Evolutionary conservation across 2,888 invertebrate genomes (phyloP).

Genomic region (Tortricodes alternella): DNA sequence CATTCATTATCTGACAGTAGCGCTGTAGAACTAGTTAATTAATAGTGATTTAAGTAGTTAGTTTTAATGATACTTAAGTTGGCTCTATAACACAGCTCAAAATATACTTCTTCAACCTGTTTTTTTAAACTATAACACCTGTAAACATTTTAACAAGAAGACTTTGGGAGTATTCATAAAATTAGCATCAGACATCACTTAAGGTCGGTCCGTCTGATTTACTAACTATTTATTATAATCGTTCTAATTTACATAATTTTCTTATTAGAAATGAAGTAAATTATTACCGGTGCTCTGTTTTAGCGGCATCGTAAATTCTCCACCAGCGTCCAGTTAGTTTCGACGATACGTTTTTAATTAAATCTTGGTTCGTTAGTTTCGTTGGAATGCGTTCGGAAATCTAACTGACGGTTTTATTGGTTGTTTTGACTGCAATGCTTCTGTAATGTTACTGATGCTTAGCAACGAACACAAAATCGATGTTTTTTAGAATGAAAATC

Average conservation of each 20-base stretch:
- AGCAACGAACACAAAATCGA: not conserved
- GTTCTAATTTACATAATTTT: slow-evolving; percentile 76
- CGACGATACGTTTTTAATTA: slow-evolving; percentile 71
- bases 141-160: slow-evolving; percentile 23
- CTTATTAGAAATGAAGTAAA: slow-evolving; percentile 75
- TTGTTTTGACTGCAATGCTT: slow-evolving; percentile 41
- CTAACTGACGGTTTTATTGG: slow-evolving; percentile 48
- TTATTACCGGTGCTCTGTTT: slow-evolving; percentile 68
- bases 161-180: slow-evolving; percentile 26
- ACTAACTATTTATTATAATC: slow-evolving; percentile 77
- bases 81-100: not conserved
- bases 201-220: slow-evolving; percentile 29
- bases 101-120: not conserved
- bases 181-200: slow-evolving; percentile 31
- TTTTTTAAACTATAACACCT: not conserved
- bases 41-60: too few relatives aligned
- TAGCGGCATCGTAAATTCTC: slow-evolving; percentile 74
- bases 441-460: slow-evolving; percentile 35
- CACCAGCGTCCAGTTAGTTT: slow-evolving; percentile 56
- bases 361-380: slow-evolving; percentile 65
- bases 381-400: slow-evolving; percentile 50
- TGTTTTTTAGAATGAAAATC: too few relatives aligned
- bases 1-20: too few relatives aligned
- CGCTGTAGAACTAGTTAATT: too few relatives aligned
- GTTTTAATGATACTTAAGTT: not conserved